Conservation (phyloP, 2,113 vertebrate species). For the Sorex fumeus region DNA sequence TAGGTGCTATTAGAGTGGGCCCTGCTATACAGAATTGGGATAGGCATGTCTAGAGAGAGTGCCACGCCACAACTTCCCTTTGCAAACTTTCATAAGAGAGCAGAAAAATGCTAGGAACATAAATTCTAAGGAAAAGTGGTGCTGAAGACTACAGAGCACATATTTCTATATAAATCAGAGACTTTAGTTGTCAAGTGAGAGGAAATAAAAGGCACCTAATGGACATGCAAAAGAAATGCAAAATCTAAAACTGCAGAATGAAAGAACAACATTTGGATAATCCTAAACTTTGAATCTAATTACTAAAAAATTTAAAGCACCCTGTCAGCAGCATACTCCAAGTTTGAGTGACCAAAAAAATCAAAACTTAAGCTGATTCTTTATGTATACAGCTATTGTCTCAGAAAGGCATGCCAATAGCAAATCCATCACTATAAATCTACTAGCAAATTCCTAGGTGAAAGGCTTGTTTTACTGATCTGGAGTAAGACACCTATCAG, state of each 20-base stretch:
- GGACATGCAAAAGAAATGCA: background rate
- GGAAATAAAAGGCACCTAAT: background rate
- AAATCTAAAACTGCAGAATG: background rate
- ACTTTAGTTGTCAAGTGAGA: background rate
- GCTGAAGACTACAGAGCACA: background rate
- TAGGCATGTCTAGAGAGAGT: background rate
- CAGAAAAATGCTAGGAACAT: background rate
- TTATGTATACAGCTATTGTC: background rate
- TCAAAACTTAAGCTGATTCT: background rate
- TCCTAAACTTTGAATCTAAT: conserved; percentile 1
- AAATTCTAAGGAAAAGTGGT: background rate
- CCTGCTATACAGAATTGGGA: conserved; percentile 1
- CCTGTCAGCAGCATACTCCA: background rate
- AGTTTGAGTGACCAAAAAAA: conserved; percentile 9
- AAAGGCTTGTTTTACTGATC: conserved; percentile 8
- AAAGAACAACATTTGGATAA: background rate
- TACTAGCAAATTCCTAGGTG: background rate
- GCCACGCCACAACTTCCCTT: background rate
- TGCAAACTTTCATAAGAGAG: conserved; percentile 43
- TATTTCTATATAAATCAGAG: background rate
- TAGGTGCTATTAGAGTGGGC: background rate
- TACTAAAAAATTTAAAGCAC: background rate
- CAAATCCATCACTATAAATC: background rate
- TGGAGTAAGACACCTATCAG: background rate
- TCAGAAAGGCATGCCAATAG: background rate